A percentile compares a stretch with the other conserved stretches of the same genome.
Conservation (phyloP, 2,888 invertebrate species). For the Catocala nupta region DNA sequence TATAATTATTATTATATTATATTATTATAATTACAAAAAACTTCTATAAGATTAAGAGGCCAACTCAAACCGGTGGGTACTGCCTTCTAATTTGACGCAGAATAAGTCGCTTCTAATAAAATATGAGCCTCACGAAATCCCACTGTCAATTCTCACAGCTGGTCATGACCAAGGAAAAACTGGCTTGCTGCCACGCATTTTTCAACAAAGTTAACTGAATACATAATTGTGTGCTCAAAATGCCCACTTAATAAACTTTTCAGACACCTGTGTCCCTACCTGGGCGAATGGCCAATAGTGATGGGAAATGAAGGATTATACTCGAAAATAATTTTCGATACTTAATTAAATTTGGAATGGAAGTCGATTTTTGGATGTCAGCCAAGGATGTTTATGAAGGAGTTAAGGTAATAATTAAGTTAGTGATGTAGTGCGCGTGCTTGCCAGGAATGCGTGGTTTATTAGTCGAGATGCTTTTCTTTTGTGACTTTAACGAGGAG, state of each 20-base stretch:
- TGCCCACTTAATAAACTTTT: constrained; percentile 49
- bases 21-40: too few relatives aligned
- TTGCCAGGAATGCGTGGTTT: not conserved
- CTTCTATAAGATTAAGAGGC: too few relatives aligned
- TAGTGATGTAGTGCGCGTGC: not conserved
- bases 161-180: not conserved
- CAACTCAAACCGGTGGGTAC: too few relatives aligned
- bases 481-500: too few relatives aligned
- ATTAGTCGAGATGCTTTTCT: not conserved
- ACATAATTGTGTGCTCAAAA: constrained; percentile 39
- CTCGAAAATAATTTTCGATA: not conserved
- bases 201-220: constrained; percentile 45
- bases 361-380: not conserved
- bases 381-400: not conserved
- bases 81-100: too few relatives aligned
- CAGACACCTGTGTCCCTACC: constrained; percentile 47
- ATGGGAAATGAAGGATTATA: constrained; percentile 14
- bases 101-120: not conserved
- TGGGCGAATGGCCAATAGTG: constrained; percentile 26
- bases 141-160: not conserved
- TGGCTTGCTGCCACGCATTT: constrained; percentile 27
- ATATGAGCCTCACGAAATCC: not conserved
- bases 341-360: not conserved
- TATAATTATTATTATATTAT: too few relatives aligned
- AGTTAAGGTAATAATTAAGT: not conserved